These are phyloP conservation scores for Tetramorium simillimum DNA, from an alignment of 1,140 invertebrate genomes.

Conservation along the genomic window DNA sequence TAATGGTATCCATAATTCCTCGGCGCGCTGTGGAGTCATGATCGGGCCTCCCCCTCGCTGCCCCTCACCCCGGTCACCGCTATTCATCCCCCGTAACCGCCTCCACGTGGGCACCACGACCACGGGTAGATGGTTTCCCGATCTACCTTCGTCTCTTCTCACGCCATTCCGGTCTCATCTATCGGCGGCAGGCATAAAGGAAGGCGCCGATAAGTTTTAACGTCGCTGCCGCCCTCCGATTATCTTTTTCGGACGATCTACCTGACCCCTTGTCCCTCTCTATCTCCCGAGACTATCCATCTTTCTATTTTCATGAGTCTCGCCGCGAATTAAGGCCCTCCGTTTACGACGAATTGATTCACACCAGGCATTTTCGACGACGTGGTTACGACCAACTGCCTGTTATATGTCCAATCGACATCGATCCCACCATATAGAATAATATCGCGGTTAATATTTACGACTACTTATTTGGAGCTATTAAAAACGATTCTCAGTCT, in stretches of 20 bases:
- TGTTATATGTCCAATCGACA: conserved; percentile 6
- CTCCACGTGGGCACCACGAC: conserved; percentile 10
- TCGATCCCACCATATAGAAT: background rate
- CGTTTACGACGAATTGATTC: conserved; percentile 43
- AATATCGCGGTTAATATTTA: conserved; percentile 9
- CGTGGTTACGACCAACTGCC: background rate
- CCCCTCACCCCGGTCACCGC: background rate
- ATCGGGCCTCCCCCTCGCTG: conserved; percentile 53
- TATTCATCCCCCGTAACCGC: background rate
- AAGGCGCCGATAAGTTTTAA: conserved; percentile 56
- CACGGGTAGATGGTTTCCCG: conserved; percentile 38
- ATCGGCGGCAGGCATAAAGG: conserved; percentile 59
- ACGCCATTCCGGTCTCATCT: conserved; percentile 4
- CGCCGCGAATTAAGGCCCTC: conserved; percentile 6
- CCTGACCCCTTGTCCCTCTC: background rate
- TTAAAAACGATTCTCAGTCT: background rate
- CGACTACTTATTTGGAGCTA: background rate
- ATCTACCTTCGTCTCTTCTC: conserved; percentile 47
- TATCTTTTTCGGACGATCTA: conserved; percentile 52
- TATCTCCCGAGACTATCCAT: background rate
- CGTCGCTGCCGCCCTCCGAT: conserved; percentile 12
- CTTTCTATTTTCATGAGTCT: conserved; percentile 46
- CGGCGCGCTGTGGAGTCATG: conserved; percentile 70
- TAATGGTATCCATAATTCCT: conserved; percentile 80
- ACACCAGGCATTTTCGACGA: background rate